These are phyloP conservation scores for Zaprionus vittiger DNA, from an alignment of 1,140 invertebrate species.

Conservation along the genomic window DNA sequence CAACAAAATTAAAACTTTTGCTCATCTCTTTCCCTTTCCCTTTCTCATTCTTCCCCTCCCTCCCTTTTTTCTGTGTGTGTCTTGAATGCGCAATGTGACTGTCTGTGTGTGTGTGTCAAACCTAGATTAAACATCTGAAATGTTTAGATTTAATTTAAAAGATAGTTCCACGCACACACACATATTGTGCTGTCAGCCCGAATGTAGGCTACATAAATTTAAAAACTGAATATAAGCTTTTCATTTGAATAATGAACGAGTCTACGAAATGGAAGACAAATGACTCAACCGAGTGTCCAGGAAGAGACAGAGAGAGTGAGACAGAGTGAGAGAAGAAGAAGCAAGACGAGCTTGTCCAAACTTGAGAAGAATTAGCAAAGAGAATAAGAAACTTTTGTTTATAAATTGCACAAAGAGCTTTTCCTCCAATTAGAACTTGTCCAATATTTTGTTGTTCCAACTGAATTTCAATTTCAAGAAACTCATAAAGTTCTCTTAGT, in stretches of 20 bases:
- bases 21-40: not conserved
- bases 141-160: slow-evolving; percentile 43
- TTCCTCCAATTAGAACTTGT: not conserved
- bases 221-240: slow-evolving; percentile 3
- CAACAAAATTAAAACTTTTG: slow-evolving; percentile 42
- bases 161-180: slow-evolving; percentile 21
- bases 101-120: slow-evolving; percentile 14
- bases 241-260: slow-evolving; percentile 23
- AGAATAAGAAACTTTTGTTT: slow-evolving; percentile 1
- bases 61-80: slow-evolving; percentile 2
- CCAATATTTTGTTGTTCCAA: not conserved
- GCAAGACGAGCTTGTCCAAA: not conserved
- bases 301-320: not conserved
- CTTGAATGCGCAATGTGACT: slow-evolving; percentile 19
- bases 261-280: slow-evolving; percentile 1
- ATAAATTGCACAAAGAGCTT: not conserved
- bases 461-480: not conserved
- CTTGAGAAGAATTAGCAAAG: not conserved
- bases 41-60: not conserved
- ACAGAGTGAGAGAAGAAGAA: not conserved
- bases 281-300: not conserved
- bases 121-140: slow-evolving; percentile 38
- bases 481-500: not conserved
- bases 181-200: slow-evolving; percentile 18
- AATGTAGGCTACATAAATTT: slow-evolving; percentile 35